Evolutionary conservation across 2,113 vertebrate species (phyloP).

Genomic region (Todiramphus chloris): DNA sequence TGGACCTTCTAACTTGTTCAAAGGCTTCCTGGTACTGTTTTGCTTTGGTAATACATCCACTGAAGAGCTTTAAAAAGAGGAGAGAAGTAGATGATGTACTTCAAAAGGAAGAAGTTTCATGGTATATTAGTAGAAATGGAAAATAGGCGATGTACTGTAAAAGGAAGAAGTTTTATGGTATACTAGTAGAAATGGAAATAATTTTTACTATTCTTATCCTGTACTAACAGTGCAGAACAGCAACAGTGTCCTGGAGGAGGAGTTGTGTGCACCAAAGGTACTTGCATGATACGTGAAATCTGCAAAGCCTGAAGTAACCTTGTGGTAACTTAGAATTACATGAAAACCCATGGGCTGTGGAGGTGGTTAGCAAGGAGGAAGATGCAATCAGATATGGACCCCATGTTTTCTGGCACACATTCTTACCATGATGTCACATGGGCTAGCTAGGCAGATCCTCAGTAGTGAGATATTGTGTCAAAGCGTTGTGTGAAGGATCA

Average conservation of each 20-base stretch:
- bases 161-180: too few species aligned
- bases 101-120: background rate
- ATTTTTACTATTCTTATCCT: background rate
- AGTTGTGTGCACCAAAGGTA: background rate
- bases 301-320: background rate
- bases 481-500: background rate
- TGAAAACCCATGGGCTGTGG: background rate
- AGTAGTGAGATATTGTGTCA: accelerated
- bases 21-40: background rate
- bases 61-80: background rate
- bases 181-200: background rate
- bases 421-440: background rate
- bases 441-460: background rate
- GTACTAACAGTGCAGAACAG: background rate
- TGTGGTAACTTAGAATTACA: background rate
- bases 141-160: too few species aligned
- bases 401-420: background rate
- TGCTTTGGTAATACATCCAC: background rate
- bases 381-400: background rate
- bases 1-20: background rate
- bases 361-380: background rate
- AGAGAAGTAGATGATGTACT: background rate
- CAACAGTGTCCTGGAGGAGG: background rate
- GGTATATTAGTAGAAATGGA: too few species aligned
- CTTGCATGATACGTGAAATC: background rate